Percentiles rank a stretch among this genome's conserved stretches.
phyloP scores from a whole-genome alignment of 1,140 invertebrate species.

The Schlechtendalia chinensis region DNA sequence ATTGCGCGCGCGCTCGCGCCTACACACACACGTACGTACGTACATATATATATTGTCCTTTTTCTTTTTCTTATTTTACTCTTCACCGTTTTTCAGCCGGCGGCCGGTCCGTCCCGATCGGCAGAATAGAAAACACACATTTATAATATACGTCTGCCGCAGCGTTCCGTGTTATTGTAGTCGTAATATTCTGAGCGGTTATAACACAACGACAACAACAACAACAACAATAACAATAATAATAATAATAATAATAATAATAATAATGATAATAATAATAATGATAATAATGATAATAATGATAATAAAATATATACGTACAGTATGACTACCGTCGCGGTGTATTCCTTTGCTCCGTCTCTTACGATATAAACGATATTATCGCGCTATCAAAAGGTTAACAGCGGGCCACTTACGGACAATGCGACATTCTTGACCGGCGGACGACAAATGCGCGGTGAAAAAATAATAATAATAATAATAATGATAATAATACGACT shows the following conservation, averaged over 20 bases:
- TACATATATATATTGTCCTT: slow-evolving; percentile 35
- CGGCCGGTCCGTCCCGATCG: slow-evolving; percentile 19
- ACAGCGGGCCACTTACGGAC: slow-evolving; percentile 47
- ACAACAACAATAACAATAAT: slow-evolving; percentile 26
- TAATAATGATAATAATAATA: too few relatives aligned
- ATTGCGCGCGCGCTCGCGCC: too few relatives aligned
- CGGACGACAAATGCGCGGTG: slow-evolving; percentile 28
- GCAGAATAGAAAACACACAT: slow-evolving; percentile 30
- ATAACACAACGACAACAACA: slow-evolving; percentile 42
- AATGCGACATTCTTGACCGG: slow-evolving; percentile 43
- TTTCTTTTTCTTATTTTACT: slow-evolving; percentile 12
- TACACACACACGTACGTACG: too few relatives aligned
- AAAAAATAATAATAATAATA: background rate
- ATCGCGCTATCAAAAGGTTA: slow-evolving; percentile 33
- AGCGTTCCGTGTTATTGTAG: slow-evolving; percentile 41
- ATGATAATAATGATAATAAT: too few relatives aligned
- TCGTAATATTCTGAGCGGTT: slow-evolving; percentile 36
- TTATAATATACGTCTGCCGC: background rate
- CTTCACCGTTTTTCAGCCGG: slow-evolving; percentile 32
- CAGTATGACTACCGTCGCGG: too few relatives aligned
- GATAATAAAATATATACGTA: too few relatives aligned
- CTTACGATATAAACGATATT: background rate
- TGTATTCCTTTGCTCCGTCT: slow-evolving; percentile 16
- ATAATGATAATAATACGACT: slow-evolving; percentile 14
- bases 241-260: too few relatives aligned